Evolutionary conservation across 2,113 vertebrate genomes (phyloP).

Genomic region (Siphamia tubifer): DNA sequence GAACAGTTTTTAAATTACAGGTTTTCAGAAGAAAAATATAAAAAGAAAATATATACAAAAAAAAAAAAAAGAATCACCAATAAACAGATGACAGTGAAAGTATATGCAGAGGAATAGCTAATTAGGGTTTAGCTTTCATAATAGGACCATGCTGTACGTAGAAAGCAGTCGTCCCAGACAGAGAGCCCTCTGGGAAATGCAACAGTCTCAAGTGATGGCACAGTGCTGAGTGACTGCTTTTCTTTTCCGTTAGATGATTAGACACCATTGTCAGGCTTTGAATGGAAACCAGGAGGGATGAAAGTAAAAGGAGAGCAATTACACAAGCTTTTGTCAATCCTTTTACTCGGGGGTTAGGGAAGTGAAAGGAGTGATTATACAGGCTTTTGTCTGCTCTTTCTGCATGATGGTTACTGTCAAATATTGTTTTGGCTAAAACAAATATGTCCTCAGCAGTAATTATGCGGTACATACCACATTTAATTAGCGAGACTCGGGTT

Average conservation of each 20-base stretch:
- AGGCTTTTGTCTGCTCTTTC: conserved; percentile 38
- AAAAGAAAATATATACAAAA: not conserved
- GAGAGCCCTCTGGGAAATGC: conserved; percentile 30
- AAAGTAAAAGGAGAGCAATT: conserved; percentile 65
- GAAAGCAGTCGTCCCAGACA: conserved; percentile 49
- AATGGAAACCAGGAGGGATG: conserved; percentile 66
- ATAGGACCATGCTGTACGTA: conserved; percentile 32
- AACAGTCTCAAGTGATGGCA: conserved; percentile 41
- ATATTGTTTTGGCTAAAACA: conserved; percentile 55
- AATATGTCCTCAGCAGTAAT: conserved; percentile 54
- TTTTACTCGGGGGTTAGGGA: conserved; percentile 55
- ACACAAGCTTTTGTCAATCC: conserved; percentile 59
- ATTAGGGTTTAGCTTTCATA: conserved; percentile 61
- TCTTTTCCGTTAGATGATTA: conserved; percentile 65
- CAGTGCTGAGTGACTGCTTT: conserved; percentile 56
- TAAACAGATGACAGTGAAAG: conserved; percentile 16
- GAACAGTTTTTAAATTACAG: not conserved
- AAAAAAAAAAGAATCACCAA: not conserved
- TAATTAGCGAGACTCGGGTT: conserved; percentile 41
- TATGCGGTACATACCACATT: conserved; percentile 44
- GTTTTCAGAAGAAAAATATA: not conserved
- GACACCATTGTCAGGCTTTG: conserved; percentile 59
- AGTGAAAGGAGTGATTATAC: conserved; percentile 55
- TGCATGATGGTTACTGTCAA: conserved; percentile 37
- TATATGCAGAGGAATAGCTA: conserved; percentile 42